Evolutionary conservation across 2,113 vertebrate genomes (phyloP), one percentile per base, ranked within the genome.

Genomic region (Periophthalmodon schlosseri): DNA sequence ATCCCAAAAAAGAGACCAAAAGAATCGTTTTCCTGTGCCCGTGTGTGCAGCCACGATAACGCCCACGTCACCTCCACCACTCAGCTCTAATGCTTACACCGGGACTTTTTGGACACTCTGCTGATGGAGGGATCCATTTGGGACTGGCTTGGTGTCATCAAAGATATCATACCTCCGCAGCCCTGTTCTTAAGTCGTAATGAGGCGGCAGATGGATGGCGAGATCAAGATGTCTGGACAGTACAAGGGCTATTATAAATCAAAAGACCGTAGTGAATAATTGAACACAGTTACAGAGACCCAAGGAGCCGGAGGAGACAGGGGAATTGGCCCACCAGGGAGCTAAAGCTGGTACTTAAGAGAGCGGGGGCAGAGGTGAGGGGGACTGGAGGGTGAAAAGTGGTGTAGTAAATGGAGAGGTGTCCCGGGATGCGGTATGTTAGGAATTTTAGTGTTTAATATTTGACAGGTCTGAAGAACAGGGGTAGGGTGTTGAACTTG

Each of bases 241-340:
- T 84, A 78, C 73, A 60, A 83, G 85, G 75, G 60, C 82, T 70
- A 72, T 86, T 78, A 86, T 89, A 80, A 88, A 87, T 90, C 87
- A 87, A 24, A 74, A 68, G 8, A 69, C 18, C 3, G 3, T 36
- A 75, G 56, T 90, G 76, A 91, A 90, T 87, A 87, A 90, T 91
- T 91, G 61, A 90, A 57, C 20, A 68, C 21, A 65, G 76, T 73
- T 74, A 66, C 72, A 72, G 74, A 81, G 73, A 74, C 81, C 78
- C n/a, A 36, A 82, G 77, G 83, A 81, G 77, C 80, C 72, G 74
- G 69, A 75, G 39, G 56, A 21, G 57, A 10, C 16, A 4, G 54
- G 47, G 16, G 36, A 14, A n/a, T 5, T 2, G n/a, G 68, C 76
- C 68, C 73, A 69, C 63, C 2, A n/a, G 82, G 65, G 46, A 72